Evolutionary conservation across 1,140 invertebrate genomes (phyloP).

Genomic region (Drosophila mauritiana): DNA sequence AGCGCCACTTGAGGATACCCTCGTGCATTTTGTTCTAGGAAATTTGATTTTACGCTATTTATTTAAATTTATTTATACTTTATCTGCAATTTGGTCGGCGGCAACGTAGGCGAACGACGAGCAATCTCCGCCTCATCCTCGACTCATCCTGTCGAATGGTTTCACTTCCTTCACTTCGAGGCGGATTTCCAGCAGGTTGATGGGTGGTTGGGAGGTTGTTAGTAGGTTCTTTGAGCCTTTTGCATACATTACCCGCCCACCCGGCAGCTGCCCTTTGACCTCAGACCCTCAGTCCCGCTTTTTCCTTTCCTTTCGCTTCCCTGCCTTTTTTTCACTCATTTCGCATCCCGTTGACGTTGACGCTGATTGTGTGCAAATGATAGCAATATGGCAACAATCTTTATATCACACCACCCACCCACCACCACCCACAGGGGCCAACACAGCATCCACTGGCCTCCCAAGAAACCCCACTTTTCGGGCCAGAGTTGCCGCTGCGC

Average conservation of each 20-base stretch:
- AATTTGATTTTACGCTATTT: constrained; percentile 77
- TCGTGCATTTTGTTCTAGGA: constrained; percentile 24
- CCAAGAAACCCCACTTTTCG: constrained; percentile 15
- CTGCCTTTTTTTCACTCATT: not conserved
- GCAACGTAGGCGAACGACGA: constrained; percentile 14
- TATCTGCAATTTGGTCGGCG: constrained; percentile 60
- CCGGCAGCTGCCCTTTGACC: constrained; percentile 9
- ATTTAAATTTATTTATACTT: constrained; percentile 79
- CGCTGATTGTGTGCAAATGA: constrained; percentile 80
- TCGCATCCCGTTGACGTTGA: constrained; percentile 47
- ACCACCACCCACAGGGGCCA: not conserved
- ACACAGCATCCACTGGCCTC: not conserved
- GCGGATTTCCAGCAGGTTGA: not conserved
- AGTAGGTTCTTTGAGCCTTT: not conserved
- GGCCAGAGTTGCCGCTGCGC: constrained; percentile 40
- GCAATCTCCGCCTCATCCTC: constrained; percentile 48
- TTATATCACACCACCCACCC: constrained; percentile 54
- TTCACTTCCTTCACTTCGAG: constrained; percentile 1
- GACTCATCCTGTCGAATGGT: constrained; percentile 32
- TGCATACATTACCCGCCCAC: constrained; percentile 53
- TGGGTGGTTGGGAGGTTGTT: too few species aligned
- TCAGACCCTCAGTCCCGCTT: not conserved
- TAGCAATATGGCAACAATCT: constrained; percentile 82
- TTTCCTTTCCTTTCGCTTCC: not conserved
- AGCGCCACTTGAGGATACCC: constrained; percentile 2